A percentile compares a stretch with the other conserved stretches of the same genome.
Evolutionary conservation across 1,140 invertebrate genomes (phyloP).

Genomic region (Cyclargus thomasi): DNA sequence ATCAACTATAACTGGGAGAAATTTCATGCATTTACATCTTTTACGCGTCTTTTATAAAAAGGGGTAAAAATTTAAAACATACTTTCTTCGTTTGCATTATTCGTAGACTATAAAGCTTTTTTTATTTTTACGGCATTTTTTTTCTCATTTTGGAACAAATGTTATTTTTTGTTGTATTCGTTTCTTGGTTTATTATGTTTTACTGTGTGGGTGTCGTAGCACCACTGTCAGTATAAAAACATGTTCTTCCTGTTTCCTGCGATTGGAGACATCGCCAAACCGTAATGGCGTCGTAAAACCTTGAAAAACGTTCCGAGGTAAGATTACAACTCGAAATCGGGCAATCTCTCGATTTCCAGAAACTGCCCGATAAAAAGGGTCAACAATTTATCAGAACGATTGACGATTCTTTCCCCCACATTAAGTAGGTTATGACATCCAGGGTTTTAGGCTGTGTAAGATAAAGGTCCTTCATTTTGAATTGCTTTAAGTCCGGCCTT

Average conservation of each 20-base stretch:
- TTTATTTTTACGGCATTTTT: no score
- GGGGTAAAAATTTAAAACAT: no score
- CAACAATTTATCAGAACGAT: constrained; percentile 42
- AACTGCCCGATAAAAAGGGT: constrained; percentile 40
- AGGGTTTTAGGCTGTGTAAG: constrained; percentile 33
- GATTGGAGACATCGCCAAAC: constrained; percentile 42
- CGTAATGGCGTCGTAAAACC: constrained; percentile 53
- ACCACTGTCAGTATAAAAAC: no score
- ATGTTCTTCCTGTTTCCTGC: constrained; percentile 32
- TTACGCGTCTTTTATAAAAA: no score
- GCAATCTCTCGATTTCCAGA: constrained; percentile 22
- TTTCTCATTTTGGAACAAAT: no score
- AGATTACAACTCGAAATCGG: constrained; percentile 43
- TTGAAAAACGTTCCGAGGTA: constrained; percentile 52
- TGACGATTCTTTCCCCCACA: constrained; percentile 31
- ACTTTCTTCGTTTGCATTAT: no score
- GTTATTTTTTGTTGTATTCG: no score
- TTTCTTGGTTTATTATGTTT: no score
- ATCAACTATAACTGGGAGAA: no score
- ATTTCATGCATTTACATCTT: no score
- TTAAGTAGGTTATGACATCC: constrained; percentile 35
- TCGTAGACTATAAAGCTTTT: no score
- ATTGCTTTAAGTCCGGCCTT: constrained; percentile 30
- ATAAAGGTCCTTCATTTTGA: constrained; percentile 31
- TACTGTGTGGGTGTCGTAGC: no score